A percentile compares a stretch with the other conserved stretches of the same genome.
Conservation (phyloP, 2,113 vertebrate genomes). For the Hepsetus odoe region DNA sequence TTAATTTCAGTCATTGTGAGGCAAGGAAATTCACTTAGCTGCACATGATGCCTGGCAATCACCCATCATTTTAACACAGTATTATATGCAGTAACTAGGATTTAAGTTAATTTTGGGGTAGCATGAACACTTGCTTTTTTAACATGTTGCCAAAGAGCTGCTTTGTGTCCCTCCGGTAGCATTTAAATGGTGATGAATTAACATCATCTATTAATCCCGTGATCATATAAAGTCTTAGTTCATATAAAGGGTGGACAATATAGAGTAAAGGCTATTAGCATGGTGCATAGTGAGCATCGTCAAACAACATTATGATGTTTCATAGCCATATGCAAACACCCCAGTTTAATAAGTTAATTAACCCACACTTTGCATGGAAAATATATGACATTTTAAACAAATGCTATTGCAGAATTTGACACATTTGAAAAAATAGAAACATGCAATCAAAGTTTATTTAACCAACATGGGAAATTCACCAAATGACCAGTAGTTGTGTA, state of each 20-base stretch:
- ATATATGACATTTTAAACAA: too few species aligned
- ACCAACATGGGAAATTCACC: too few species aligned
- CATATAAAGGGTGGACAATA: neutral
- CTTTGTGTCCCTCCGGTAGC: conserved; percentile 17
- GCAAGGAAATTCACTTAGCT: conserved; percentile 34
- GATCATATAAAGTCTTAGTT: neutral
- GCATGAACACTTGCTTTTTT: neutral
- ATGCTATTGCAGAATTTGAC: too few species aligned
- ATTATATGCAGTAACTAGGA: conserved; percentile 29
- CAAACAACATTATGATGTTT: too few species aligned
- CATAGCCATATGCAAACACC: too few species aligned
- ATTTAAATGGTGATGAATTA: conserved; percentile 1
- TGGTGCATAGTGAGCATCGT: too few species aligned
- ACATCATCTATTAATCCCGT: neutral
- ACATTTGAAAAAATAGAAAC: too few species aligned
- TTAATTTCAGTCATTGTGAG: conserved; percentile 54
- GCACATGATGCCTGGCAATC: conserved; percentile 43
- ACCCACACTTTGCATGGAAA: too few species aligned
- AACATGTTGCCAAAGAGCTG: neutral
- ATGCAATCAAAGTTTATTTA: too few species aligned
- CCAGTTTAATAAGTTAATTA: too few species aligned
- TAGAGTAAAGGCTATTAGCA: neutral
- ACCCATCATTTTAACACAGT: conserved; percentile 33
- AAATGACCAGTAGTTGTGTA: too few species aligned
- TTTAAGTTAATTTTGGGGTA: conserved; percentile 32